Evolutionary conservation across 2,113 vertebrate genomes (phyloP).

Genomic region (Irena cyanogastra): DNA sequence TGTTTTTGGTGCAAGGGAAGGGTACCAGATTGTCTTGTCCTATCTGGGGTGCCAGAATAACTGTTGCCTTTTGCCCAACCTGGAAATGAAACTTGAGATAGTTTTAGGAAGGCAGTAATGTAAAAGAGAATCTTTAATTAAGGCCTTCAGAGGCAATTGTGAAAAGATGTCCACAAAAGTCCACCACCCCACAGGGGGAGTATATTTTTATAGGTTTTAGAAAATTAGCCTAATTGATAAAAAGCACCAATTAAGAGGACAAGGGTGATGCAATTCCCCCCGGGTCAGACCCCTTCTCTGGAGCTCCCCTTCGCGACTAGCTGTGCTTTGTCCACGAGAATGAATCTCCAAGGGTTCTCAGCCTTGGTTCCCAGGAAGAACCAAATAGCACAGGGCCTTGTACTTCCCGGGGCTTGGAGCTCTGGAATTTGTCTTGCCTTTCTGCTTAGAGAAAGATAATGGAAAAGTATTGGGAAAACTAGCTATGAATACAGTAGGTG

Average conservation of each 20-base stretch:
- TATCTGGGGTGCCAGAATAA: background rate
- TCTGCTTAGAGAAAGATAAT: background rate
- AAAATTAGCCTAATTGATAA: background rate
- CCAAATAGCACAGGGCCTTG: background rate
- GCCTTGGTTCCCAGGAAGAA: background rate
- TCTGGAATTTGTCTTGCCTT: background rate
- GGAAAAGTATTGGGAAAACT: no score
- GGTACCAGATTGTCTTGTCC: background rate
- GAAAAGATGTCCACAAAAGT: background rate
- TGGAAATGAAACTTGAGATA: background rate
- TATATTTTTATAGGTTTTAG: background rate
- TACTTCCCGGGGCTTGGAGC: background rate
- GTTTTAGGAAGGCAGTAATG: background rate
- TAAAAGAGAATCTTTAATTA: background rate
- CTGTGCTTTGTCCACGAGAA: background rate
- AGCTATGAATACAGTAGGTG: background rate
- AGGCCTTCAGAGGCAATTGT: background rate
- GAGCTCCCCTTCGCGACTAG: no score
- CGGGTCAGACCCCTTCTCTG: no score
- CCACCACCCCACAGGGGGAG: fast-evolving
- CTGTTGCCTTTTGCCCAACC: background rate
- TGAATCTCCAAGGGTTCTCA: fast-evolving
- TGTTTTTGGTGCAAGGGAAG: fast-evolving
- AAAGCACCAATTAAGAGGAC: background rate
- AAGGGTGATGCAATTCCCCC: background rate